These are phyloP conservation scores for Petroica traversi DNA, from an alignment of 2,113 vertebrate genomes.

Conservation along the genomic window DNA sequence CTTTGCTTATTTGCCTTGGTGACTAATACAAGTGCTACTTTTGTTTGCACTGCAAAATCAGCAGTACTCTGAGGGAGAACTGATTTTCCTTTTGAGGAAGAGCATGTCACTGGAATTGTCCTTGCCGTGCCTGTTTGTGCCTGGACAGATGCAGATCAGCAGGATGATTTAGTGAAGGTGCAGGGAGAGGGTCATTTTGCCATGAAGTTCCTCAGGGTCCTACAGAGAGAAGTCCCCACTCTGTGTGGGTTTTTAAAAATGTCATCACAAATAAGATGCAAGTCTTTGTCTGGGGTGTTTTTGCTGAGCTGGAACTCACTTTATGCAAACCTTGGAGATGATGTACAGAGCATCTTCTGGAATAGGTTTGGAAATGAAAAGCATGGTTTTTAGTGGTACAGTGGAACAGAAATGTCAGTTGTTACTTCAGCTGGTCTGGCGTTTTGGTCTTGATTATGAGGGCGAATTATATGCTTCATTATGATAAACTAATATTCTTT, in stretches of 20 bases:
- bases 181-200: not conserved
- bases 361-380: not conserved
- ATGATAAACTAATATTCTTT: not conserved
- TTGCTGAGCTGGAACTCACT: not conserved
- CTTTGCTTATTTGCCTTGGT: not conserved
- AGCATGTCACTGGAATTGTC: not conserved
- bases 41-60: not conserved
- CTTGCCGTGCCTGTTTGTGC: not conserved
- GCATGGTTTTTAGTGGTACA: not conserved
- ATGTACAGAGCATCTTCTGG: not conserved
- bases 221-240: accelerated
- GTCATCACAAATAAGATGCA: not conserved
- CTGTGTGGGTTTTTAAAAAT: not conserved
- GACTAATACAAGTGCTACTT: not conserved
- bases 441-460: not conserved
- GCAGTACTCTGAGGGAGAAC: not conserved
- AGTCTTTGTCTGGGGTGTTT: not conserved
- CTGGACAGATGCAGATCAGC: not conserved
- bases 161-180: accelerated
- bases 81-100: not conserved
- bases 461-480: not conserved
- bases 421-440: not conserved
- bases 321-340: not conserved
- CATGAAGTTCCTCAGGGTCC: not conserved
- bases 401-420: not conserved